Percentiles rank a stretch among this genome's conserved stretches.
phyloP scores from a whole-genome alignment of 2,113 vertebrate genomes.

The Eclectus roratus region DNA sequence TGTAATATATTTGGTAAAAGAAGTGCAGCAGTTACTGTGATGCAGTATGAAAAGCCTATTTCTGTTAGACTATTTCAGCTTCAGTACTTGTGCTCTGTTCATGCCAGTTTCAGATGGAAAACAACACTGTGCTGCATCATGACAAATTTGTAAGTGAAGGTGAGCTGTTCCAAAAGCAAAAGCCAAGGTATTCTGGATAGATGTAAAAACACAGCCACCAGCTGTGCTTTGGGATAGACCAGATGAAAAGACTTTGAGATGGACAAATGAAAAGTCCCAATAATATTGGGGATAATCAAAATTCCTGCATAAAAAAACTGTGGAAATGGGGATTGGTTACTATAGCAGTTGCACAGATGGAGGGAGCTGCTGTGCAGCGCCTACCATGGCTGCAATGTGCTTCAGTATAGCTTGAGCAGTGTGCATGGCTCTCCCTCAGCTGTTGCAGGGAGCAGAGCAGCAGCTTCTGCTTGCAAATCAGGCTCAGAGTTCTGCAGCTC shows the following conservation, averaged over 20 bases:
- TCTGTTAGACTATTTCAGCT: background rate
- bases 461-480: background rate
- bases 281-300: background rate
- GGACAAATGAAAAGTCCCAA: background rate
- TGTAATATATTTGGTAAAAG: background rate
- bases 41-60: background rate
- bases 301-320: background rate
- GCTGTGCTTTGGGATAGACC: background rate
- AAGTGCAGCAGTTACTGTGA: background rate
- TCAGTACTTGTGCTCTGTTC: background rate
- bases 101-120: background rate
- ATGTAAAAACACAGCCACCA: background rate
- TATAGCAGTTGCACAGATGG: background rate
- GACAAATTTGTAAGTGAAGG: background rate
- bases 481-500: background rate
- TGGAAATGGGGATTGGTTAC: background rate
- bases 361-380: background rate
- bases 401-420: background rate
- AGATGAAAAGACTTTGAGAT: background rate
- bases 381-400: background rate
- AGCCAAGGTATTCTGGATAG: background rate
- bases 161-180: background rate
- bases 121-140: background rate
- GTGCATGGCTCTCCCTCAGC: background rate
- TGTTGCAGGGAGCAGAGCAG: background rate